Evolutionary conservation across 2,888 invertebrate species (phyloP).

Genomic region (Tyria jacobaeae): DNA sequence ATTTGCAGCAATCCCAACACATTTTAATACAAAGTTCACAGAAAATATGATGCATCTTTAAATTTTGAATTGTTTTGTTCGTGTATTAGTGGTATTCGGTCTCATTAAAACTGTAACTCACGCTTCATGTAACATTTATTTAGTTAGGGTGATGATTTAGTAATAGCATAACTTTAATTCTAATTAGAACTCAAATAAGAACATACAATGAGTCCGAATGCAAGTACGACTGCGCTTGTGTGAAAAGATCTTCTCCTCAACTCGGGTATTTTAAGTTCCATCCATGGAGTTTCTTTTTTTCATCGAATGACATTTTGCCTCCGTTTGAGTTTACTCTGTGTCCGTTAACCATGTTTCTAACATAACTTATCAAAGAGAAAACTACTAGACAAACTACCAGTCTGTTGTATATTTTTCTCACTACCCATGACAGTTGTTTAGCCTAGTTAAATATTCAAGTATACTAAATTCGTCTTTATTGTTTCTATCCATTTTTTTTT

Average conservation of each 20-base stretch:
- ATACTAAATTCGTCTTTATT: too few relatives aligned
- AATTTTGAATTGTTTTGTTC: constrained; percentile 8
- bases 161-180: neutral
- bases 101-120: constrained; percentile 16
- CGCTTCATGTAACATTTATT: neutral
- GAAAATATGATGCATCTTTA: constrained; percentile 14
- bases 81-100: constrained; percentile 1
- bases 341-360: neutral
- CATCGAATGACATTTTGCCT: too few relatives aligned
- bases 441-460: too few relatives aligned
- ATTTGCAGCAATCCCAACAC: constrained; percentile 16
- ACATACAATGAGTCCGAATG: neutral
- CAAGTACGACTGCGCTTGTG: neutral
- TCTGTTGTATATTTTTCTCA: neutral
- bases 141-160: neutral
- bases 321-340: neutral
- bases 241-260: neutral
- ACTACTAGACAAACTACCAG: too few relatives aligned
- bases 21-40: constrained; percentile 12
- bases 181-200: neutral
- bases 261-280: too few relatives aligned
- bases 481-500: too few relatives aligned
- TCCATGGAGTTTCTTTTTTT: too few relatives aligned
- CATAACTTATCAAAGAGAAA: neutral
- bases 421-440: too few relatives aligned